Evolutionary conservation across 2,888 invertebrate species (phyloP).

Genomic region (Drosophila engyochracea): DNA sequence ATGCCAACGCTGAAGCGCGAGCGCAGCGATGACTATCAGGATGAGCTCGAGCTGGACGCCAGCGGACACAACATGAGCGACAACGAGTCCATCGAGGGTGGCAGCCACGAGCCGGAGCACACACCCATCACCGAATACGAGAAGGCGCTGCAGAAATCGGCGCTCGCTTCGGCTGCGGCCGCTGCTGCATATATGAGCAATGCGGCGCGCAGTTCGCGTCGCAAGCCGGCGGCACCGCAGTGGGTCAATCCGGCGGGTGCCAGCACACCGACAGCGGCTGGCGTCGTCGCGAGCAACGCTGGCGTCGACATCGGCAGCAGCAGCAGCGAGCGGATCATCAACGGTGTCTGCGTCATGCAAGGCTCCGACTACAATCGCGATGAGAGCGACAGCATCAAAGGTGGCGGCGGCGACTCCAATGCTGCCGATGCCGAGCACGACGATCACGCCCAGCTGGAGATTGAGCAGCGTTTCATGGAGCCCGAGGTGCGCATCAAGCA

Average conservation of each 20-base stretch:
- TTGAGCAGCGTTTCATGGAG: slow-evolving; percentile 83
- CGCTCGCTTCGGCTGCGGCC: slow-evolving; percentile 66
- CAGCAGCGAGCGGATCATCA: slow-evolving; percentile 93
- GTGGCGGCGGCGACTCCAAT: slow-evolving; percentile 26
- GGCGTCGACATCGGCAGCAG: slow-evolving; percentile 85
- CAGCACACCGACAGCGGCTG: slow-evolving; percentile 46
- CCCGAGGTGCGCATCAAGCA: slow-evolving; percentile 84
- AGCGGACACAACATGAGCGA: slow-evolving; percentile 82
- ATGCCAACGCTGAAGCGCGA: slow-evolving; percentile 93
- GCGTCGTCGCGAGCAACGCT: slow-evolving; percentile 46
- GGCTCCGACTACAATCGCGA: slow-evolving; percentile 89
- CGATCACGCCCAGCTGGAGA: slow-evolving; percentile 71
- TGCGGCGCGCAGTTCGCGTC: slow-evolving; percentile 87
- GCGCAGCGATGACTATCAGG: slow-evolving; percentile 86
- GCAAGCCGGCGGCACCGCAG: slow-evolving; percentile 98
- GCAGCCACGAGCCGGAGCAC: slow-evolving; percentile 58
- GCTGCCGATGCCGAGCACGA: slow-evolving; percentile 61
- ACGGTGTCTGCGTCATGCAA: slow-evolving; percentile 97
- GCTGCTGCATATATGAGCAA: slow-evolving; percentile 73
- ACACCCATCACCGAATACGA: slow-evolving; percentile 84
- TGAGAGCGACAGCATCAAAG: slow-evolving; percentile 88
- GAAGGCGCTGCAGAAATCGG: slow-evolving; percentile 68
- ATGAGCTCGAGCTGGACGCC: slow-evolving; percentile 89
- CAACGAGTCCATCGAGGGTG: slow-evolving; percentile 82
- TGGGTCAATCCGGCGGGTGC: slow-evolving; percentile 94